Evolutionary conservation across 2,797 vertebrate genomes (phyloP).

Genomic region (Lates japonicus): DNA sequence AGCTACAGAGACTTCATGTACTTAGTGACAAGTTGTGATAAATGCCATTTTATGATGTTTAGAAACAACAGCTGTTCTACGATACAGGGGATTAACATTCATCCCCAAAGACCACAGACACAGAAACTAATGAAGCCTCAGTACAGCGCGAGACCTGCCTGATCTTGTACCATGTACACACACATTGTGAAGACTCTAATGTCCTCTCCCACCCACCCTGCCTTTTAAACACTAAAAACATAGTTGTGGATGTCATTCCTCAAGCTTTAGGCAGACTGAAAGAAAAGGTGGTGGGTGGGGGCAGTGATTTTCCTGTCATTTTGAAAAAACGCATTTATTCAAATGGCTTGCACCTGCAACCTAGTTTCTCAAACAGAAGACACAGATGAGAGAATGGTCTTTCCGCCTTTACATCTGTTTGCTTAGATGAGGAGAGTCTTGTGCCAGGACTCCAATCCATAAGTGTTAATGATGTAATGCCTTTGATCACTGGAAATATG

Average conservation of each 20-base stretch:
- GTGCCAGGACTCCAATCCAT: constrained; percentile 31
- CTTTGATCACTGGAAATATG: constrained; percentile 8
- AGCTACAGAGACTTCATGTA: neutral
- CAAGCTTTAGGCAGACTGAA: constrained; percentile 5
- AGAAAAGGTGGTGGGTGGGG: neutral
- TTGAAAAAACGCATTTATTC: constrained; percentile 12
- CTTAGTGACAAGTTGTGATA: constrained; percentile 21
- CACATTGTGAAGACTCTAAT: constrained; percentile 26
- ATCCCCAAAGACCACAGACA: constrained; percentile 38
- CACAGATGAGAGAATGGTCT: constrained; percentile 19
- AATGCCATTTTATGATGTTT: constrained; percentile 51
- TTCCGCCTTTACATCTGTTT: constrained; percentile 35
- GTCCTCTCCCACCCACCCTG: constrained; percentile 32
- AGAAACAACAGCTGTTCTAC: constrained; percentile 45
- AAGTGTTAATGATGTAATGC: constrained; percentile 19
- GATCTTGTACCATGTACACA: constrained; percentile 57
- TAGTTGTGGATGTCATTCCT: constrained; percentile 26
- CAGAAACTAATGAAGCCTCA: constrained; percentile 33
- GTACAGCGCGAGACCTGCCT: constrained; percentile 44
- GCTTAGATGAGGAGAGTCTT: constrained; percentile 21
- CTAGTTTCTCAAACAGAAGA: constrained; percentile 26
- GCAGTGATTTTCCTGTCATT: constrained; percentile 39
- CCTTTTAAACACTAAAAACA: constrained; percentile 48
- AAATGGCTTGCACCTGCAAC: constrained; percentile 39
- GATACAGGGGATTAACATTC: constrained; percentile 48